Percentiles rank a stretch among this genome's conserved stretches.
Conservation (phyloP, 2,797 vertebrate species). For the Oreonectes daqikongensis region DNA sequence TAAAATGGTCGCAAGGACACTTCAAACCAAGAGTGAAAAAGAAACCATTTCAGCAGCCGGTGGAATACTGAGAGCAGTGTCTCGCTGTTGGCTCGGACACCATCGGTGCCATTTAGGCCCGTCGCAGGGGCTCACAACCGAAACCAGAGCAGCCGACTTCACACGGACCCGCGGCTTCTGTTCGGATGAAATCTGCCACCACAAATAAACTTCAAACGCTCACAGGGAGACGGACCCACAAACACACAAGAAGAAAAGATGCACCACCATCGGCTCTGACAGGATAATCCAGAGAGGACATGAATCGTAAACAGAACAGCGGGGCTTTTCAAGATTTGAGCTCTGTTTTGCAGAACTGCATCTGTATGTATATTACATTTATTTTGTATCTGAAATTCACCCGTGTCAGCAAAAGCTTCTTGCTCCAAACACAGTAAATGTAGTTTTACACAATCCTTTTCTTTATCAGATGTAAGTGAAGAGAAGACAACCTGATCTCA, state of each 20-base stretch:
- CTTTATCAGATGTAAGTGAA: too few relatives aligned
- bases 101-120: neutral
- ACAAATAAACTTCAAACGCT: slow-evolving; percentile 31
- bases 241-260: neutral
- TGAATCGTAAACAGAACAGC: neutral
- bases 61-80: neutral
- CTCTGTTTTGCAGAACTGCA: neutral
- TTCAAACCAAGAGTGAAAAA: slow-evolving; percentile 12
- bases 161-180: neutral
- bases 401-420: too few relatives aligned
- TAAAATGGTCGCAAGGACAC: slow-evolving; percentile 14
- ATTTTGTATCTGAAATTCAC: neutral
- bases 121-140: neutral
- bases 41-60: neutral
- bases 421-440: too few relatives aligned
- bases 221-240: neutral
- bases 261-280: neutral
- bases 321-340: neutral
- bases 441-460: too few relatives aligned
- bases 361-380: neutral
- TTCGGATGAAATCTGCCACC: slow-evolving; percentile 32
- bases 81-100: slow-evolving; percentile 5
- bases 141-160: neutral
- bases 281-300: slow-evolving; percentile 6
- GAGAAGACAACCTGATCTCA: too few relatives aligned